A percentile compares a stretch with the other conserved stretches of the same genome.
Conservation (phyloP, 2,888 invertebrate genomes). For the Sminthurinus aureus region DNA sequence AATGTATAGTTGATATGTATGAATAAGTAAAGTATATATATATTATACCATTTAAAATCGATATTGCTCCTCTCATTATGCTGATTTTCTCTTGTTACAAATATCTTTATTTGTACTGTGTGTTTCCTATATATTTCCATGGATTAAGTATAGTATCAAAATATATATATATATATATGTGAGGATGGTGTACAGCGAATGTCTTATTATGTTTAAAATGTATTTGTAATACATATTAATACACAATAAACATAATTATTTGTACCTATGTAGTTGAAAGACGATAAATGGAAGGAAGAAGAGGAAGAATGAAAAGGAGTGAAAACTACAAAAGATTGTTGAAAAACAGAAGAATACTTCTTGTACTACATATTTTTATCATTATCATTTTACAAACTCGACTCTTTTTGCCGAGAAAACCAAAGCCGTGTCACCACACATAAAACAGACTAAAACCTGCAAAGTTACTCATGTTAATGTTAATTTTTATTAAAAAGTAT, state of each 20-base stretch:
- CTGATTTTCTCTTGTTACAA: neutral
- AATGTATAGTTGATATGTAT: neutral
- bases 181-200: too few relatives aligned
- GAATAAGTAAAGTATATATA: too few relatives aligned
- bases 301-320: neutral
- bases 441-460: slow-evolving; percentile 44
- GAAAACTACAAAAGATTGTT: neutral
- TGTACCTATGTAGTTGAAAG: too few relatives aligned
- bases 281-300: too few relatives aligned
- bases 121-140: too few relatives aligned
- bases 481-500: slow-evolving; percentile 7
- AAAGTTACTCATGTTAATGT: slow-evolving; percentile 41
- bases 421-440: neutral
- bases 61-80: neutral
- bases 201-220: too few relatives aligned
- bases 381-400: neutral
- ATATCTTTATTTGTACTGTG: too few relatives aligned
- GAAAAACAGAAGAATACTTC: too few relatives aligned
- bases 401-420: neutral
- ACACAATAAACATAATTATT: too few relatives aligned
- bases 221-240: too few relatives aligned
- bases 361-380: neutral
- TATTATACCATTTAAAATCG: too few relatives aligned
- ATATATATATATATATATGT: neutral
- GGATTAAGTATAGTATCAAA: neutral